Conservation (phyloP, 2,113 vertebrate genomes). For the Arenaria interpres region DNA sequence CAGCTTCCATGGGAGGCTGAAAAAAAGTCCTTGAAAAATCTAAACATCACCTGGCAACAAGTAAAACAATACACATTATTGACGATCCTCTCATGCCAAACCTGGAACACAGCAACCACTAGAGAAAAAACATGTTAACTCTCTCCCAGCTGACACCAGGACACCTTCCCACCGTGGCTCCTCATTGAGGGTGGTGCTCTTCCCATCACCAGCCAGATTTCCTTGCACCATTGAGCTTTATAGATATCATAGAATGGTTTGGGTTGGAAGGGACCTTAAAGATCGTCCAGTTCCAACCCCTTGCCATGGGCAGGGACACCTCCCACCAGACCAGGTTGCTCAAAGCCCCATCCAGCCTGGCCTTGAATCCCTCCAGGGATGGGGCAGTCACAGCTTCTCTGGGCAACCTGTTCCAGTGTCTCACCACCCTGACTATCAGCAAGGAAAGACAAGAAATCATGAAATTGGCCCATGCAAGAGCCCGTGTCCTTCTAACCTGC, state of each 20-base stretch:
- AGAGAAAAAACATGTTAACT: neutral
- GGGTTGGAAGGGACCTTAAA: too few relatives aligned
- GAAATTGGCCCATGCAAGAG: neutral
- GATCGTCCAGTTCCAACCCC: too few relatives aligned
- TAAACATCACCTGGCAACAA: neutral
- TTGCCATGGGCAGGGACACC: too few relatives aligned
- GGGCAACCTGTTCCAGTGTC: too few relatives aligned
- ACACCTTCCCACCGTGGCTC: neutral
- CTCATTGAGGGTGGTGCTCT: fast-evolving
- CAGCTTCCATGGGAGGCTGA: neutral
- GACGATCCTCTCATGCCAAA: neutral
- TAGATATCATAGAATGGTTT: too few relatives aligned
- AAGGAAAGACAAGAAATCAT: neutral
- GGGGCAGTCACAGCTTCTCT: too few relatives aligned
- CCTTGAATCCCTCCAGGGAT: too few relatives aligned
- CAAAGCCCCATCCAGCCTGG: too few relatives aligned
- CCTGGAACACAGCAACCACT: neutral
- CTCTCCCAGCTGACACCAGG: neutral
- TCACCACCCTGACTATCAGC: neutral
- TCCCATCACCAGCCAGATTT: neutral
- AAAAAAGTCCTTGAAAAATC: neutral
- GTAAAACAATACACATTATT: neutral
- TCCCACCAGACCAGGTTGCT: too few relatives aligned
- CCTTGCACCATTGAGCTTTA: neutral
- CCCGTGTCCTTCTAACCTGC: neutral